These are phyloP conservation scores for Hanleya hanleyi DNA, from an alignment of 2,888 invertebrate genomes.

Conservation along the genomic window DNA sequence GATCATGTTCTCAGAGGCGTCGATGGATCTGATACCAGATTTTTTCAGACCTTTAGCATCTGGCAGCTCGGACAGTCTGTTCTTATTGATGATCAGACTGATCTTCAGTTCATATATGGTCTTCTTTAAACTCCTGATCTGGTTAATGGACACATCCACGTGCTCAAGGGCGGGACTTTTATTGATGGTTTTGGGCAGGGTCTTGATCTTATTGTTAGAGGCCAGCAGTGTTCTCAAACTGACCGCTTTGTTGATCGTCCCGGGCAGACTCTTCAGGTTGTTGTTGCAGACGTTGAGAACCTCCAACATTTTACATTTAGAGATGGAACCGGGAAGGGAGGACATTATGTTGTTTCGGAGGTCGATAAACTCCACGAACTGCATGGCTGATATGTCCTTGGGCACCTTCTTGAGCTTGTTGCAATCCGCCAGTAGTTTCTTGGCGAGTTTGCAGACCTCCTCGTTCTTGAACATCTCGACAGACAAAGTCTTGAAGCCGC, in stretches of 20 bases:
- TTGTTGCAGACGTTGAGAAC: slow-evolving; percentile 54
- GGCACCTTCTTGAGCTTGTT: slow-evolving; percentile 70
- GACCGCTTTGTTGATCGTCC: slow-evolving; percentile 56
- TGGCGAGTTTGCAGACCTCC: slow-evolving; percentile 45
- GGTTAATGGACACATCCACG: slow-evolving; percentile 65
- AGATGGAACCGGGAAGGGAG: slow-evolving; percentile 56
- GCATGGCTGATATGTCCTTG: slow-evolving; percentile 55
- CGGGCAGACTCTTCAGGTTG: slow-evolving; percentile 54
- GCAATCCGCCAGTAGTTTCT: slow-evolving; percentile 57
- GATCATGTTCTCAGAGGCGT: slow-evolving; percentile 66
- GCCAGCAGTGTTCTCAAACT: slow-evolving; percentile 51
- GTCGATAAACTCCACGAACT: slow-evolving; percentile 51
- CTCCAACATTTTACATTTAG: slow-evolving; percentile 48
- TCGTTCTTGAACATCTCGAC: slow-evolving; percentile 68
- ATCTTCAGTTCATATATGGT: slow-evolving; percentile 69
- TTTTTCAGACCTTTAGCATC: slow-evolving; percentile 59
- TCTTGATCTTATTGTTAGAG: slow-evolving; percentile 66
- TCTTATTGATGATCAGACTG: slow-evolving; percentile 57
- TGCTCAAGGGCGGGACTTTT: slow-evolving; percentile 55
- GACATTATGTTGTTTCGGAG: slow-evolving; percentile 57
- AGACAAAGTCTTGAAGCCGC: slow-evolving; percentile 58
- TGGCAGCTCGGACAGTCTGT: slow-evolving; percentile 64
- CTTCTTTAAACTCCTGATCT: slow-evolving; percentile 62
- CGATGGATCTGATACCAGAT: slow-evolving; percentile 58
- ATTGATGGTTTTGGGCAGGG: slow-evolving; percentile 66